A percentile compares a stretch with the other conserved stretches of the same genome.
phyloP scores from a whole-genome alignment of 2,797 vertebrate genomes.

The Podargus strigoides region DNA sequence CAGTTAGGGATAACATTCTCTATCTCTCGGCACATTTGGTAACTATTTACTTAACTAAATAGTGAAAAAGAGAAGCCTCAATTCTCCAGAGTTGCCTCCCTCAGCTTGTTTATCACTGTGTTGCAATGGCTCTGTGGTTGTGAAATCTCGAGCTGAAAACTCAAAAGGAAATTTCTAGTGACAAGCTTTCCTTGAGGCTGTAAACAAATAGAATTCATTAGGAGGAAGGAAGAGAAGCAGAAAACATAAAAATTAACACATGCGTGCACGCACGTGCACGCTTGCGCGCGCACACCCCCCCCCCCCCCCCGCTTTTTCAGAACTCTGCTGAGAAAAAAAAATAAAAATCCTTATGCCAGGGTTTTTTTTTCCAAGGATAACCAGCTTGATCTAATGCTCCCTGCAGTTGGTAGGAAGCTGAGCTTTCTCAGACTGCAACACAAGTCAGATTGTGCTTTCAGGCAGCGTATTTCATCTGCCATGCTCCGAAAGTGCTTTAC shows the following conservation, averaged over 20 bases:
- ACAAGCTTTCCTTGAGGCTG: conserved; percentile 70
- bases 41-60: conserved; percentile 67
- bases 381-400: not conserved
- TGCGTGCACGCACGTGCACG: rapidly evolving
- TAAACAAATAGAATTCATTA: conserved; percentile 71
- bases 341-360: not conserved
- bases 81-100: conserved; percentile 66
- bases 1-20: conserved; percentile 15
- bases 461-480: not conserved
- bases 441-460: not conserved
- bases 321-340: not conserved
- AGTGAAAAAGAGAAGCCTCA: conserved; percentile 58
- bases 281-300: not conserved
- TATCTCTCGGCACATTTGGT: conserved; percentile 57
- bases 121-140: conserved; percentile 70
- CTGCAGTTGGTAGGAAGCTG: not conserved
- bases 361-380: not conserved
- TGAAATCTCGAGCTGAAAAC: conserved; percentile 74
- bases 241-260: conserved; percentile 58
- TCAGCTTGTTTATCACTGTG: conserved; percentile 69
- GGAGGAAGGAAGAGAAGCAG: conserved; percentile 45
- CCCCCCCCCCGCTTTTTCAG: no score
- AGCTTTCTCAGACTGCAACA: not conserved
- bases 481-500: not conserved
- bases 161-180: conserved; percentile 67